A percentile compares a stretch with the other conserved stretches of the same genome.
Evolutionary conservation across 2,888 invertebrate species (phyloP).

Genomic region (Glaucopsyche alexis): DNA sequence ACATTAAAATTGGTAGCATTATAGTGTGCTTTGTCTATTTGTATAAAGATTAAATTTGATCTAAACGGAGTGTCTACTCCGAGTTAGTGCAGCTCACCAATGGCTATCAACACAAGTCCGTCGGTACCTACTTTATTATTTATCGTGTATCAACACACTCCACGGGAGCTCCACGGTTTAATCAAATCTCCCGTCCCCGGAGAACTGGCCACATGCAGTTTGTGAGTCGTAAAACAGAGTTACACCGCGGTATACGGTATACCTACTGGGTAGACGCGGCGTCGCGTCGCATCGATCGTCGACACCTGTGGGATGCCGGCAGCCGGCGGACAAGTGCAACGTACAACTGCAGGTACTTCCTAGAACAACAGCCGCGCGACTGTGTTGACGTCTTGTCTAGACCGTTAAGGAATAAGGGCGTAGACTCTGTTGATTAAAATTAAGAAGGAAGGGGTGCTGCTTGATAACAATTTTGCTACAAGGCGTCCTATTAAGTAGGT

Average conservation of each 20-base stretch:
- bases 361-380: not conserved
- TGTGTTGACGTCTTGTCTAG: not conserved
- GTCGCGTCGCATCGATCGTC: slow-evolving; percentile 73
- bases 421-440: not conserved
- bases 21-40: no score
- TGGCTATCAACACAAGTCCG: slow-evolving; percentile 4
- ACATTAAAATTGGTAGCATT: no score
- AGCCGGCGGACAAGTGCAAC: slow-evolving; percentile 15
- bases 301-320: slow-evolving; percentile 57
- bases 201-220: slow-evolving; percentile 13
- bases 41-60: no score
- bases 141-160: slow-evolving; percentile 17
- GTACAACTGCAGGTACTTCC: slow-evolving; percentile 11
- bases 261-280: slow-evolving; percentile 44
- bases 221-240: slow-evolving; percentile 32
- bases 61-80: no score
- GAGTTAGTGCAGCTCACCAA: not conserved
- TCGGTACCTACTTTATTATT: not conserved
- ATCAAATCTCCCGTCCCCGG: not conserved
- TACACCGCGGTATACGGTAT: slow-evolving; percentile 33
- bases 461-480: no score
- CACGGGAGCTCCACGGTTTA: slow-evolving; percentile 1
- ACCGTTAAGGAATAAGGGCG: no score
- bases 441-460: not conserved
- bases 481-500: no score